Base-by-base conservation (phyloP, 2,888 invertebrate genomes). In the Dioctria rufipes region DNA sequence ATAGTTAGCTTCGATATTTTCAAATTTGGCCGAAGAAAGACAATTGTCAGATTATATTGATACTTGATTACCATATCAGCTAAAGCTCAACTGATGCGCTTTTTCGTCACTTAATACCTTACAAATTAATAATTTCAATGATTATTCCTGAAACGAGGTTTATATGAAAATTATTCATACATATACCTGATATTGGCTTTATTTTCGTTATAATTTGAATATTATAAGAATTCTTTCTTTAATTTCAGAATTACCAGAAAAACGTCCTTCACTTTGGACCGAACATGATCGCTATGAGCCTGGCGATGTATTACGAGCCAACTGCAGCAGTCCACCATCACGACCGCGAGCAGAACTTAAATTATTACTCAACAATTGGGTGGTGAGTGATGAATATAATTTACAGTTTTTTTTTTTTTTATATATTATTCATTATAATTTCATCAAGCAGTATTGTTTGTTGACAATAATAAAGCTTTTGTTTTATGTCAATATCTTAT, bases 251-350 rank as follows among this genome's bases (percentile, higher is more conserved):
- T 88, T 94, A 83, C 95, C 95, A n/a, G 90, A 91, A 75, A 89
- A 90, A 80, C 91, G 92, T 40, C 95, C 95, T 37, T 89, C 91
- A 83, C 91, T 95, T 85, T 91, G 91, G 85, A 92, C 95, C n/a
- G 93, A 94, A 84, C 92, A 93, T 82, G 92, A 93, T 80, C 92
- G 93, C 75, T 94, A 95, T 87, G 93, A 94, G 86, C 92, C 93
- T 0, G 95, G 95, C 1, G 95, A 95, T 87, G 90, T 91, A 49
- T 89, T 96, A 82, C 90, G 91, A 80, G 95, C 94, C 71, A 96
- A 95, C 90, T 96, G 96, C 89, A 93, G 94, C n/a, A 93, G 94
- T 4, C 92, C 93, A 5, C 93, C 94, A 4, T 94, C 95, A n/a
- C 92, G 92, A 84, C 96, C 95, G 6, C 91, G 93, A 54, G 93